These are phyloP conservation scores for Urosaurus nigricauda DNA, from an alignment of 2,797 vertebrate genomes.

Conservation along the genomic window DNA sequence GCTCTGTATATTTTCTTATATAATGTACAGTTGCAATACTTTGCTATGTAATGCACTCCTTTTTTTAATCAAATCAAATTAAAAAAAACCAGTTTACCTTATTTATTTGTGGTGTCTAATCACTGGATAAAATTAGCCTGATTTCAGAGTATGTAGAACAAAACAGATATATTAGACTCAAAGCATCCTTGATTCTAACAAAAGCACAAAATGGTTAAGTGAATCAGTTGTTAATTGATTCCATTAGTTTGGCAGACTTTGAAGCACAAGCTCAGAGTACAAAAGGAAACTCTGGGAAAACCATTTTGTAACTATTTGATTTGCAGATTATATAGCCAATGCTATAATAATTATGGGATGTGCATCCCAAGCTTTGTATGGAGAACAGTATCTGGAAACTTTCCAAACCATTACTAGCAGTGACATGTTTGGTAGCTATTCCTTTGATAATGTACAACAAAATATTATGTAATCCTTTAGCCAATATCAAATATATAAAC, in stretches of 20 bases:
- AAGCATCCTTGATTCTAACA: conserved; percentile 14
- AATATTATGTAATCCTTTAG: conserved; percentile 15
- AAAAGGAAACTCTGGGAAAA: conserved; percentile 31
- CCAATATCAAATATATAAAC: conserved; percentile 46
- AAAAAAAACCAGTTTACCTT: neutral
- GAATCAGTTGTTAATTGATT: conserved; percentile 32
- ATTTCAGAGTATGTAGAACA: neutral
- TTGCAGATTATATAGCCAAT: conserved; percentile 11
- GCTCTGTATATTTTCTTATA: too few species aligned
- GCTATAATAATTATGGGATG: conserved; percentile 35
- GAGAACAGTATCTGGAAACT: conserved; percentile 13
- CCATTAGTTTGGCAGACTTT: conserved; percentile 17
- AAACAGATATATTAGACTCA: neutral
- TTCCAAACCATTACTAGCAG: conserved; percentile 17
- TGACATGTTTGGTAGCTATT: conserved; percentile 18
- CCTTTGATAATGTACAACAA: conserved; percentile 35
- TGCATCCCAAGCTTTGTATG: neutral
- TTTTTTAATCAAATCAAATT: too few species aligned
- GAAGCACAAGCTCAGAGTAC: neutral
- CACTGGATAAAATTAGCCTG: conserved; percentile 7
- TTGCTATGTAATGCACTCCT: too few species aligned
- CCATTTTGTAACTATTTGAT: conserved; percentile 15
- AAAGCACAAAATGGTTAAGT: conserved; percentile 27
- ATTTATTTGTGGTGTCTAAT: conserved; percentile 11
- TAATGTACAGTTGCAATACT: too few species aligned